A percentile compares a stretch with the other conserved stretches of the same genome.
Evolutionary conservation across 2,797 vertebrate species (phyloP).

Genomic region (Uromys caudimaculatus): DNA sequence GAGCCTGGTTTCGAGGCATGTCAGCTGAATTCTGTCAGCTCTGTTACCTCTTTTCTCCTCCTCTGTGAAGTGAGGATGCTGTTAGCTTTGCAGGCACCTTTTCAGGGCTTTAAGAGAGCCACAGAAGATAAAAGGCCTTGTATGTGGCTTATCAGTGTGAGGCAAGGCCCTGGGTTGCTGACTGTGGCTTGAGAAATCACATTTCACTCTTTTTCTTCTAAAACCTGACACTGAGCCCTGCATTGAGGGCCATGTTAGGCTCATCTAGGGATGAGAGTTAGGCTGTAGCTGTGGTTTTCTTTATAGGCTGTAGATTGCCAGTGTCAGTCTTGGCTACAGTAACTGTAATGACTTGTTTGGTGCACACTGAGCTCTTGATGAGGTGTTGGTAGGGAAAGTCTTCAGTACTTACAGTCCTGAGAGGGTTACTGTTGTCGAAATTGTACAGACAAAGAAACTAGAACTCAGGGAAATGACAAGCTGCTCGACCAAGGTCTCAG

Average conservation of each 20-base stretch:
- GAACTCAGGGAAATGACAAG: background rate
- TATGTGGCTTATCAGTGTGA: accelerated
- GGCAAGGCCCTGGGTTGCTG: background rate
- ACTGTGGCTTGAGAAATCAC: background rate
- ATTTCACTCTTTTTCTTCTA: background rate
- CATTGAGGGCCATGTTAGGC: background rate
- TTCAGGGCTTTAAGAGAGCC: background rate
- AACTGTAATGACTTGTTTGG: no score
- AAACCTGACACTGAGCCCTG: background rate
- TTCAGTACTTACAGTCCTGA: background rate
- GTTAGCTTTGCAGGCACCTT: background rate
- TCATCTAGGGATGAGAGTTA: background rate
- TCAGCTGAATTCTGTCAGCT: background rate
- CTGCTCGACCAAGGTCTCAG: constrained; percentile 6
- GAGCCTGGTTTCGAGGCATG: background rate
- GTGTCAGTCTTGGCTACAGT: background rate
- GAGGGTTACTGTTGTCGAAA: background rate
- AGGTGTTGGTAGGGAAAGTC: background rate
- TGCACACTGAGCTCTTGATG: background rate
- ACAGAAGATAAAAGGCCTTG: background rate
- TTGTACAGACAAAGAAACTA: background rate
- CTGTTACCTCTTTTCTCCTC: background rate
- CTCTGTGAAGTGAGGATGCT: background rate
- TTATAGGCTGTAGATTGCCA: background rate
- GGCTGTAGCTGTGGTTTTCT: background rate